Base-by-base conservation (phyloP, 2,888 invertebrate species). In the Macropis europaea region DNA sequence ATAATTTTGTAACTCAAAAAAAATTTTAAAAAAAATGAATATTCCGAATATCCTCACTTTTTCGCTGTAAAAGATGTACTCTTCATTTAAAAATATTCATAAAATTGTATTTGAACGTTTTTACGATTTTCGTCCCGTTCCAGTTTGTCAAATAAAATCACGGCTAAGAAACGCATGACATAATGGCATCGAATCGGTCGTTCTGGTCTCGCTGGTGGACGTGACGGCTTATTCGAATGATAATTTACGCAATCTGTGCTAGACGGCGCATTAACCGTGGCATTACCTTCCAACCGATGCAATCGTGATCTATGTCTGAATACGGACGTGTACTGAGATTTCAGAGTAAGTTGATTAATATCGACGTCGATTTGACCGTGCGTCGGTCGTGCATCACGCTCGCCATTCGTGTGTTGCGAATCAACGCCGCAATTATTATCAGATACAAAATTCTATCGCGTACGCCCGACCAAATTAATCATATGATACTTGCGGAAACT, bases 341-440 rank as follows among this genome's bases (percentile, higher is more conserved):
- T 61, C 36, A 17, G 43, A 11, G 22, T 66, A 71, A 66, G 54
- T 66, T 66, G 73, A 73, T 73, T 73, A 66, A 73, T 71, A 72
- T 66, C 38, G 66, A 71, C 72, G 60, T 59, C 38, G 66, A 66
- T 72, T 54, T 30, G 72, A 48, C 42, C 40, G 32, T 30, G 30
- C 45, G 28, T 19, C 11, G 24, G 7, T 13, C 17, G 53, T 42
- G 42, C 52, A 47, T 57, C 59, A 47, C 24, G 32, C 28, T 24
- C 24, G 22, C 17, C 34, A 15, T 17, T 28, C 15, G n/a, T 26
- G 13, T 28, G 60, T 36, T 26, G 60, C 60, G 53, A 60, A 53
- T 53, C 53, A 17, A 30, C 53, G 52, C 19, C 45, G n/a, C 28
- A 32, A 22, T 52, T 54, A 42, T 64, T 42, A 42, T 59, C 72